Conservation (phyloP, 2,113 vertebrate species). For the Oceanodroma tethys region DNA sequence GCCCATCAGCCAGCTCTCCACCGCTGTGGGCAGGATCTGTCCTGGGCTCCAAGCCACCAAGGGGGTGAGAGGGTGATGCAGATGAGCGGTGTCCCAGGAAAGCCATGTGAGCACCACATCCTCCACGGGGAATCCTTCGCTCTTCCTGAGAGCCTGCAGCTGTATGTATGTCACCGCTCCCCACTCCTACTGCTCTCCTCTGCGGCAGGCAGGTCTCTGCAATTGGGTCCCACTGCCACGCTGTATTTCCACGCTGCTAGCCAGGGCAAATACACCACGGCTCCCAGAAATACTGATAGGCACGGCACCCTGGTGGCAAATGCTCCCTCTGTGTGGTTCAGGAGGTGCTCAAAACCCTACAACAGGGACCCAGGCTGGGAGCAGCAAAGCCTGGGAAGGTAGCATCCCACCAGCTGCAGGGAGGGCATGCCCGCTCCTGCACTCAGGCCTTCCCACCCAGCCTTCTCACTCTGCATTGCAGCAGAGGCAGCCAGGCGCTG, state of each 20-base stretch:
- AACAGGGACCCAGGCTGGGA: background rate
- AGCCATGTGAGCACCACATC: background rate
- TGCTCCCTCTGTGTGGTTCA: fast-evolving
- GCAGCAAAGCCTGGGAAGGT: fast-evolving
- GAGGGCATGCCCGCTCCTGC: background rate
- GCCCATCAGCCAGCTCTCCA: background rate
- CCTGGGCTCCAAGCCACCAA: background rate
- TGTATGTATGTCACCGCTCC: background rate
- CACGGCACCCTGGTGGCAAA: fast-evolving
- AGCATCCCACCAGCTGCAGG: background rate
- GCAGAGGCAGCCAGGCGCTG: background rate
- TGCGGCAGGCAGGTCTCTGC: background rate
- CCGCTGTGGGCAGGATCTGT: background rate
- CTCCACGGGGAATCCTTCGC: fast-evolving
- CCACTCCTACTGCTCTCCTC: background rate
- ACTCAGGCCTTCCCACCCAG: background rate
- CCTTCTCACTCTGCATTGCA: background rate
- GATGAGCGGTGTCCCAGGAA: background rate
- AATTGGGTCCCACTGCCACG: fast-evolving
- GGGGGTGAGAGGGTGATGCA: background rate
- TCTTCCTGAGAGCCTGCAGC: background rate
- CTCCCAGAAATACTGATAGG: background rate
- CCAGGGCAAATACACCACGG: background rate
- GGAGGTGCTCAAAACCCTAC: background rate
- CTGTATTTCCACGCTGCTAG: background rate